Evolutionary conservation across 2,888 invertebrate species (phyloP).

Genomic region (Druceiella hillmani): DNA sequence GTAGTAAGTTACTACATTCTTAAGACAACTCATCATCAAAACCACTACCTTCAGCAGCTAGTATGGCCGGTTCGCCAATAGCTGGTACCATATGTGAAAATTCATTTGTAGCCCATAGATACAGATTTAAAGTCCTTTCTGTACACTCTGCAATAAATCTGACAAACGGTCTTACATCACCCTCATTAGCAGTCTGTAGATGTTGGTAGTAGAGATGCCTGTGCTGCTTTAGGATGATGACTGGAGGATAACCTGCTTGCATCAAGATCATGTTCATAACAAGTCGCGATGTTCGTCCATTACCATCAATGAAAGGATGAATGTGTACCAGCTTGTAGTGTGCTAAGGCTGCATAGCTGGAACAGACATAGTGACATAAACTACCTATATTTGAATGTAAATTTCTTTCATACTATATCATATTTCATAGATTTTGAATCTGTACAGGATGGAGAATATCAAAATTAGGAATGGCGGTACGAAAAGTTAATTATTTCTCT

Average conservation of each 20-base stretch:
- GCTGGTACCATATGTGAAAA: slow-evolving; percentile 63
- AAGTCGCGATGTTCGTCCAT: slow-evolving; percentile 90
- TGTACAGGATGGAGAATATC: too few species aligned
- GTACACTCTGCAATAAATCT: slow-evolving; percentile 93
- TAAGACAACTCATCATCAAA: slow-evolving; percentile 14
- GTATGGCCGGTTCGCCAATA: slow-evolving; percentile 48
- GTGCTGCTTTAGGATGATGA: slow-evolving; percentile 87
- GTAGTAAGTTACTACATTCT: too few species aligned
- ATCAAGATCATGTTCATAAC: slow-evolving; percentile 95
- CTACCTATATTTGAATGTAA: too few species aligned
- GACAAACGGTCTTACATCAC: slow-evolving; percentile 92
- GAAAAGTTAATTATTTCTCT: too few species aligned
- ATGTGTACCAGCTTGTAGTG: slow-evolving; percentile 97
- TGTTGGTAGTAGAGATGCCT: slow-evolving; percentile 82
- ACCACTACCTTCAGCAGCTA: slow-evolving; percentile 29
- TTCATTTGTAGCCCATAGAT: slow-evolving; percentile 77
- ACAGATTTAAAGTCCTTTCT: slow-evolving; percentile 82
- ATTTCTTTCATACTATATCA: too few species aligned
- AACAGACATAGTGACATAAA: too few species aligned
- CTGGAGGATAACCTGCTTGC: slow-evolving; percentile 94
- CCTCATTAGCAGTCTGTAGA: slow-evolving; percentile 86
- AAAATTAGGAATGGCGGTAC: too few species aligned
- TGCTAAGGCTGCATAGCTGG: slow-evolving; percentile 87
- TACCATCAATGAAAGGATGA: slow-evolving; percentile 96
- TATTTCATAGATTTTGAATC: too few species aligned